Conservation (phyloP, 2,113 vertebrate species). For the Seriola quinqueradiata region DNA sequence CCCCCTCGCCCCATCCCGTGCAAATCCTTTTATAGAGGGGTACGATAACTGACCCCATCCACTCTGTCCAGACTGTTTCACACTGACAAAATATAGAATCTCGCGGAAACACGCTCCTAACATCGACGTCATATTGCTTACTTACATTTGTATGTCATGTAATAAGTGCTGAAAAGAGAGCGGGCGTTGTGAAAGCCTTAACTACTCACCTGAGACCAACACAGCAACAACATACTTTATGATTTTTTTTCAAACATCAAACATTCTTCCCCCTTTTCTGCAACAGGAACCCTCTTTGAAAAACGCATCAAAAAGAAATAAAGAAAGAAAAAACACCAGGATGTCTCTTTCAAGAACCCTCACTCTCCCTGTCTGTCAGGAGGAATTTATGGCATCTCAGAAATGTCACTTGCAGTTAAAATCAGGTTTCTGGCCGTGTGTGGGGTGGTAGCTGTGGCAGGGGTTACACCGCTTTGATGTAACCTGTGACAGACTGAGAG, state of each 20-base stretch:
- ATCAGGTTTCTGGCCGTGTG: conserved; percentile 21
- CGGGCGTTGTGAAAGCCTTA: neutral
- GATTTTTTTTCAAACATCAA: conserved; percentile 15
- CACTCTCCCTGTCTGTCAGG: conserved; percentile 13
- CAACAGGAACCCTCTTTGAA: conserved; percentile 15
- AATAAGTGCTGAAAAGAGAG: neutral
- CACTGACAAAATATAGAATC: conserved; percentile 33
- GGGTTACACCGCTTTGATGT: conserved; percentile 55
- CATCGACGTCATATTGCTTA: neutral
- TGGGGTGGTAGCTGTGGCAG: neutral
- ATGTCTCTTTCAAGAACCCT: conserved; percentile 31
- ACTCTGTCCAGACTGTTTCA: conserved; percentile 36
- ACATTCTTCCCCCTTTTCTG: neutral
- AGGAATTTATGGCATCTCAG: conserved; percentile 70
- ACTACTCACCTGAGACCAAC: neutral
- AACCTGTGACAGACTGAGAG: conserved; percentile 30
- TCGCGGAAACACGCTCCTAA: conserved; percentile 5
- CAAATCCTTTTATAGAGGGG: conserved; percentile 66
- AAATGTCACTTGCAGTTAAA: conserved; percentile 67
- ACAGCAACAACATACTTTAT: conserved; percentile 1
- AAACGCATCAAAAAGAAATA: conserved; percentile 21
- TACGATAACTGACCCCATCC: conserved; percentile 35
- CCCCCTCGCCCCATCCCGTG: neutral
- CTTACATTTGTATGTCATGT: neutral
- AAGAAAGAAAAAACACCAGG: conserved; percentile 9